Conservation (phyloP, 2,888 invertebrate genomes). For the Anagyrus pseudococci region DNA sequence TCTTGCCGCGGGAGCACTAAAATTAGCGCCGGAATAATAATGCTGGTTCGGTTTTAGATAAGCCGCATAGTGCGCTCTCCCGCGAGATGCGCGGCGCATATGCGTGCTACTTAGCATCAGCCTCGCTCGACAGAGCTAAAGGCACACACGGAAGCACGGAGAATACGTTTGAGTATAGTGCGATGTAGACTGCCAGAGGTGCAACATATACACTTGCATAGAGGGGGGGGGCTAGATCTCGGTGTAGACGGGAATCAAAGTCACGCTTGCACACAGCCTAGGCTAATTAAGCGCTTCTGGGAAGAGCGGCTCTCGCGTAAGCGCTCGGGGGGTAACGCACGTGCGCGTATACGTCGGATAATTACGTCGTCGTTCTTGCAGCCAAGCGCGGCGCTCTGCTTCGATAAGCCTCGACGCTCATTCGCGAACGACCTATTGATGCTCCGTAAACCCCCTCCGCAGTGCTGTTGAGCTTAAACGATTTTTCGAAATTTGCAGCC, state of each 20-base stretch:
- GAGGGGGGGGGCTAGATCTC: background rate
- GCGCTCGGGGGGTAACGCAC: background rate
- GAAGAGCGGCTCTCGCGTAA: conserved; percentile 27
- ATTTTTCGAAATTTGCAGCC: no score
- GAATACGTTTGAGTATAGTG: no score
- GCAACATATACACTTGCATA: background rate
- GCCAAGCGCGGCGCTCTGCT: no score
- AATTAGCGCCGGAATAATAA: no score
- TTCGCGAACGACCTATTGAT: no score
- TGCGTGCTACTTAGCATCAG: background rate
- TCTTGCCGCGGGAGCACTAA: no score
- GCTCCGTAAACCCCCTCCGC: no score
- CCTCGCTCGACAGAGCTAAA: background rate
- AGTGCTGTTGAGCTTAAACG: no score
- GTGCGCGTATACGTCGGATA: background rate
- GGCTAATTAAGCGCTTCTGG: conserved; percentile 41
- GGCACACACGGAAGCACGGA: background rate
- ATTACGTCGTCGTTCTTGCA: background rate
- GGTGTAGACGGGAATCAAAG: conserved; percentile 36
- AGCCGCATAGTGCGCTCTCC: no score
- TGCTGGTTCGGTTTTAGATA: no score
- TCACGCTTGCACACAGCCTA: conserved; percentile 33
- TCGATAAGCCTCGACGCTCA: no score
- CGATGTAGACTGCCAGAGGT: background rate
- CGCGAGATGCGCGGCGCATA: no score